Percentiles rank a stretch among this genome's conserved stretches.
Conservation (phyloP, 2,113 vertebrate species). For the Zingel zingel region DNA sequence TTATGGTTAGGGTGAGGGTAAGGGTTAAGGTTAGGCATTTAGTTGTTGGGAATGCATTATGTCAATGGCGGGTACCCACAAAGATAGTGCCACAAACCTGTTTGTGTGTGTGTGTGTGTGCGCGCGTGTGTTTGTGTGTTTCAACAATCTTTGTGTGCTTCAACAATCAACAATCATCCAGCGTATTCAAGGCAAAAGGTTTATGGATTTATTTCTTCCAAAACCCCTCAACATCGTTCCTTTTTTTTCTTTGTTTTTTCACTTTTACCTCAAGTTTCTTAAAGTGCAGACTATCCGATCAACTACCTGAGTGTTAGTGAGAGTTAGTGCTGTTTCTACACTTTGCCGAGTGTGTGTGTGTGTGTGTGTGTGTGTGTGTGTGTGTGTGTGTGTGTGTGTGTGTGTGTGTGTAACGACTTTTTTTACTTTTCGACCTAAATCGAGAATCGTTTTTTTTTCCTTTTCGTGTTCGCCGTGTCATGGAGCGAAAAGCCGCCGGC, state of each 20-base stretch:
- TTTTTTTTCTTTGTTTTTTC: not conserved
- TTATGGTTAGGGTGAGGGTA: too few relatives aligned
- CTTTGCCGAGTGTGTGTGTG: constrained; percentile 32
- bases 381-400: constrained; percentile 31
- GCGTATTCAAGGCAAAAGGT: constrained; percentile 30
- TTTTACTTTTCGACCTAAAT: not conserved
- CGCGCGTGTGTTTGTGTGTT: constrained; percentile 21
- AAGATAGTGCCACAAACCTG: not conserved
- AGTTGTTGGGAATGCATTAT: too few relatives aligned
- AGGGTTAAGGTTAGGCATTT: too few relatives aligned
- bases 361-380: constrained; percentile 25
- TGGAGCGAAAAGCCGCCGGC: not conserved
- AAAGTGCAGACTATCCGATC: constrained; percentile 83
- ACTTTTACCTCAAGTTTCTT: constrained; percentile 57
- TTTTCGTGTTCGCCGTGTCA: not conserved
- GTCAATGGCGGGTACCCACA: too few relatives aligned
- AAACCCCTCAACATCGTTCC: constrained; percentile 31
- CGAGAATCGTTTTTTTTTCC: not conserved
- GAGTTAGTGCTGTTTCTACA: constrained; percentile 74
- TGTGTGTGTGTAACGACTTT: constrained; percentile 21
- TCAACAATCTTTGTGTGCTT: constrained; percentile 37
- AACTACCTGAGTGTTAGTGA: constrained; percentile 82
- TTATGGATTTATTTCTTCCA: constrained; percentile 12
- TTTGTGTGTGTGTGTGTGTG: constrained; percentile 15
- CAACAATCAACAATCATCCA: constrained; percentile 56